Percentiles rank a stretch among this genome's conserved stretches.
These are phyloP conservation scores for Loxodonta africana DNA, from an alignment of 2,113 vertebrate genomes.

Conservation along the genomic window DNA sequence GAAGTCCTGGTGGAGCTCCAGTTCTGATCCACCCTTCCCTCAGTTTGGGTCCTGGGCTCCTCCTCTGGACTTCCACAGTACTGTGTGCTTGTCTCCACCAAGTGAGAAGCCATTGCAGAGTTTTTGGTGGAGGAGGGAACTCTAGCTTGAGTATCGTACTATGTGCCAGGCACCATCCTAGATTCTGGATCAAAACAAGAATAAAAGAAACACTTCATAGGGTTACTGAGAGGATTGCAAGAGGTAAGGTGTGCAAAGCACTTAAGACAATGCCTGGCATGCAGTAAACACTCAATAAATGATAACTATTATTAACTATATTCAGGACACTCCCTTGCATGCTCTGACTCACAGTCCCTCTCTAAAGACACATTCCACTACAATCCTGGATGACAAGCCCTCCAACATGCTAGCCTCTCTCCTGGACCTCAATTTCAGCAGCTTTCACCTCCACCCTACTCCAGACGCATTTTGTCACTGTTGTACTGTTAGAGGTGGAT, in stretches of 20 bases:
- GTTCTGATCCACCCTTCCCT: neutral
- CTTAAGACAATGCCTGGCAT: conserved; percentile 3
- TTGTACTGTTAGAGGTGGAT: neutral
- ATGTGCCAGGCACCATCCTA: neutral
- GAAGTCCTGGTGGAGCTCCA: neutral
- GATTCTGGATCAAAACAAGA: conserved; percentile 49
- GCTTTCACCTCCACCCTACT: neutral
- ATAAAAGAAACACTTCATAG: conserved; percentile 26
- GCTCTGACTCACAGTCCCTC: neutral
- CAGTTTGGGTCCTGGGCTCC: neutral
- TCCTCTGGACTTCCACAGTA: neutral
- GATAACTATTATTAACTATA: conserved; percentile 32
- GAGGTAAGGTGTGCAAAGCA: conserved; percentile 30
- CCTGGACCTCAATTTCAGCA: neutral
- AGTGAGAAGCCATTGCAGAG: conserved; percentile 25
- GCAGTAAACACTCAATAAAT: conserved; percentile 1
- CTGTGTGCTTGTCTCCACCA: neutral
- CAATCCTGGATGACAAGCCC: neutral
- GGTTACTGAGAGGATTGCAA: conserved; percentile 48
- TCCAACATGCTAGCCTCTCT: conserved; percentile 5
- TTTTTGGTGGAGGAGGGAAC: neutral
- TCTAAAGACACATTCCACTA: conserved; percentile 44
- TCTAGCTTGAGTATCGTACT: neutral
- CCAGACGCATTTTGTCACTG: neutral
- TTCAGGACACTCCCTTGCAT: conserved; percentile 26